phyloP scores from a whole-genome alignment of 2,888 invertebrate genomes.

The Eumacrocentrus americanus region DNA sequence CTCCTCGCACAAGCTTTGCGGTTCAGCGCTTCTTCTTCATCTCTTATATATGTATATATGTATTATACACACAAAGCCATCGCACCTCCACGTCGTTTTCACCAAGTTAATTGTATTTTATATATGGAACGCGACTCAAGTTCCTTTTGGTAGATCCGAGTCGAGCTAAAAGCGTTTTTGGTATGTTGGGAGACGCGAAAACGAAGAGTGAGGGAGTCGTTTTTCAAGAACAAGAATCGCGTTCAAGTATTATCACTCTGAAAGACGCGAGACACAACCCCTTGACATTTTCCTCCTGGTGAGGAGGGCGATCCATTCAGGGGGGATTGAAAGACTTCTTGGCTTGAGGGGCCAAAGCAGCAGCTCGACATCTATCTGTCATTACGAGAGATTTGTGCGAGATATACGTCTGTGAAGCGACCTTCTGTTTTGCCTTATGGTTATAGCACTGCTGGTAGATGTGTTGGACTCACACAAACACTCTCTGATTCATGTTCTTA shows the following conservation, averaged over 20 bases:
- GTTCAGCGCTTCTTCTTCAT: slow-evolving; percentile 32
- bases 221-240: slow-evolving; percentile 11
- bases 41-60: too few relatives aligned
- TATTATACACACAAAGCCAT: slow-evolving; percentile 34
- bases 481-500: too few relatives aligned
- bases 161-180: slow-evolving; percentile 26
- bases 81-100: slow-evolving; percentile 15
- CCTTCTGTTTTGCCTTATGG: neutral
- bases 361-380: slow-evolving; percentile 47
- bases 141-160: slow-evolving; percentile 36
- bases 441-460: too few relatives aligned
- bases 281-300: slow-evolving; percentile 43
- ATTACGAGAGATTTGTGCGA: slow-evolving; percentile 48
- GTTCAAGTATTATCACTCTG: slow-evolving; percentile 4
- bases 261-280: neutral
- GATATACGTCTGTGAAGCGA: slow-evolving; percentile 31
- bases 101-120: slow-evolving; percentile 34
- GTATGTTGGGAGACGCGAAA: neutral
- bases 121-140: slow-evolving; percentile 26
- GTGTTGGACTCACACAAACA: too few relatives aligned
- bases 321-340: slow-evolving; percentile 3
- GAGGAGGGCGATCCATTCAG: slow-evolving; percentile 8
- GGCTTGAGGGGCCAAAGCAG: slow-evolving; percentile 35
- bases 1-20: slow-evolving; percentile 15
- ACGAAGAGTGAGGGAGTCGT: neutral